These are phyloP conservation scores for Halcyon smyrnensis DNA, from an alignment of 2,797 vertebrate species.

Conservation along the genomic window DNA sequence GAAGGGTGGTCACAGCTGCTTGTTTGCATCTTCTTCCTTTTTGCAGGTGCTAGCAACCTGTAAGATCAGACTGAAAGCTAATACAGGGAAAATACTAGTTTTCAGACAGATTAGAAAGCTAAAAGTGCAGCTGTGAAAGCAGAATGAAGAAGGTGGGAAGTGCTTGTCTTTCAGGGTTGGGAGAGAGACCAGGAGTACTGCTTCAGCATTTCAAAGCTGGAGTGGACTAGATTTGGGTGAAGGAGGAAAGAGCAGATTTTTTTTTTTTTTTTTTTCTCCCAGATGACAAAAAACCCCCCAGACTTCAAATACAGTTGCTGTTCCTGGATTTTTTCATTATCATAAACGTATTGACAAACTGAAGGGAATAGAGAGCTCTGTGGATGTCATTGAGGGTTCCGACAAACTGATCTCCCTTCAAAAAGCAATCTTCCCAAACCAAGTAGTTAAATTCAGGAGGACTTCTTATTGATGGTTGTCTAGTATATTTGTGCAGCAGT, in stretches of 20 bases:
- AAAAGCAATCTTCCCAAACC: background rate
- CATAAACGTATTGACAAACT: background rate
- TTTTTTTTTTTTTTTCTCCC: background rate
- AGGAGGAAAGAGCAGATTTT: background rate
- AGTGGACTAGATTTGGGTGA: background rate
- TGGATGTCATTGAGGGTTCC: background rate
- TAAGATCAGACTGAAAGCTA: background rate
- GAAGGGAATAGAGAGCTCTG: background rate
- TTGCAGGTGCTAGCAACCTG: background rate
- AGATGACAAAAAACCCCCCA: background rate
- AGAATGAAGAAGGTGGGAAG: background rate
- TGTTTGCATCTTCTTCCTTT: background rate
- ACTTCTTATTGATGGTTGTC: background rate
- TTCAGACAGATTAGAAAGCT: background rate
- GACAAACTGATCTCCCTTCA: background rate
- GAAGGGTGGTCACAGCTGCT: background rate
- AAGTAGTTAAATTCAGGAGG: background rate
- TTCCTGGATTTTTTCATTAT: background rate
- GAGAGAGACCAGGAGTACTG: background rate
- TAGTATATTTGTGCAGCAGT: background rate
- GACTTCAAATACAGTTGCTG: background rate
- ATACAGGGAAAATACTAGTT: background rate
- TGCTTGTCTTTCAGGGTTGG: background rate
- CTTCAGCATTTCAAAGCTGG: background rate
- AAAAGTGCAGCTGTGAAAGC: background rate